Evolutionary conservation across 2,113 vertebrate genomes (phyloP).

Genomic region (Bubalus kerabau): DNA sequence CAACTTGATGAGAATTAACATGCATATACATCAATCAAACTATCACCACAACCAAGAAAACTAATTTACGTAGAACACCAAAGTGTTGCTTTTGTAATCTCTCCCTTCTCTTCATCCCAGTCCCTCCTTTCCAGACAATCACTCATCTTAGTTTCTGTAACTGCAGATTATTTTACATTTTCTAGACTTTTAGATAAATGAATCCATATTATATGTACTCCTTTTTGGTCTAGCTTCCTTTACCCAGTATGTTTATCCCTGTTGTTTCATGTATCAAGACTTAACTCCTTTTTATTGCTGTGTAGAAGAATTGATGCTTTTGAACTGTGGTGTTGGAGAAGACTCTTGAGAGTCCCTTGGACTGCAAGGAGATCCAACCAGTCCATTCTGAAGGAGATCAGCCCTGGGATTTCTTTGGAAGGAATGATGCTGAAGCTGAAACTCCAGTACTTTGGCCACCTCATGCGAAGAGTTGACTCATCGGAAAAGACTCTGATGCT

Average conservation of each 20-base stretch:
- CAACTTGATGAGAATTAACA: not conserved
- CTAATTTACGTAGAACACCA: not conserved
- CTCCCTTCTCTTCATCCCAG: not conserved
- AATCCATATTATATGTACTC: not conserved
- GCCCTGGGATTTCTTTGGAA: no score
- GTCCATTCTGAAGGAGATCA: no score
- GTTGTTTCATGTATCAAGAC: not conserved
- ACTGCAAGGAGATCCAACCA: no score
- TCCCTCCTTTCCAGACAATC: not conserved
- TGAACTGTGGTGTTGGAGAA: no score
- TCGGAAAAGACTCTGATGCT: no score
- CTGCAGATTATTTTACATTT: not conserved
- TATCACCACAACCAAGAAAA: not conserved
- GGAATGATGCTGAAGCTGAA: no score
- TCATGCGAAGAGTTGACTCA: no score
- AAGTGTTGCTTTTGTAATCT: not conserved
- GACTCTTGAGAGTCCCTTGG: no score
- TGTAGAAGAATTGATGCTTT: not conserved
- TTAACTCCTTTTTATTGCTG: not conserved
- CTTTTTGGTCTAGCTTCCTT: not conserved
- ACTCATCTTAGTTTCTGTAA: not conserved
- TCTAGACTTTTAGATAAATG: not conserved
- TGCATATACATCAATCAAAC: not conserved
- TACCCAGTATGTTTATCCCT: not conserved
- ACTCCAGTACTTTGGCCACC: no score